Evolutionary conservation across 2,888 invertebrate genomes (phyloP), one percentile per base, ranked within the genome.

Genomic region (Psylliodes chrysocephalus): DNA sequence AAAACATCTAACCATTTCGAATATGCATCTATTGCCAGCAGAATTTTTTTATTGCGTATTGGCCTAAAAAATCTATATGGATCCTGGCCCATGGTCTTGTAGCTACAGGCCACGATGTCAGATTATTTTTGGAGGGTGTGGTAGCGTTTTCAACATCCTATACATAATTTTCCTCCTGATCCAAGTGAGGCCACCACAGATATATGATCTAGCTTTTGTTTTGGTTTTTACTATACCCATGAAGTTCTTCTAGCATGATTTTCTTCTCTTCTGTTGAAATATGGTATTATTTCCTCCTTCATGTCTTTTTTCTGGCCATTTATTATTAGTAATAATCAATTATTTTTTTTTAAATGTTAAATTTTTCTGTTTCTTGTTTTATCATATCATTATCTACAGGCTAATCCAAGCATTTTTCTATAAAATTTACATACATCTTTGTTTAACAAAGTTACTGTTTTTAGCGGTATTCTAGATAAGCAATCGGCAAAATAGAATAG

Each of bases 161-260:
- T 18, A 61, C 75, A 77, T 5, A 38, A 63, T n/a, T n/a, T n/a
- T 54, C 7, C 69, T 72, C 25, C 25, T 25, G 25, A 7, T 25
- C 25, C 25, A 25, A 25, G 4, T 25, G 25, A 7, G 3, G 25
- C 71, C 71, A 74, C 69, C 68, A 74, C 38, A 73, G 52, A n/a
- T n/a, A 53, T 73, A 73, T 7, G 64, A 62, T 35, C 72, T 60
- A 5, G 70, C 71, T 22, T 71, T 22, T 7, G n/a, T n/a, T n/a
- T n/a, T n/a, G n/a, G n/a, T n/a, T n/a, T n/a, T n/a, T n/a, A n/a
- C n/a, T n/a, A n/a, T 53, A 8, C 59, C 42, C 30, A 67, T 75
- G 74, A 28, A 74, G 47, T 51, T 75, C 71, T 12, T 67, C 40
- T 12, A 75, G 49, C n/a, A 75, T 19, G n/a, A 6, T 8, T 19